These are phyloP conservation scores for Oryzias sinensis DNA, from an alignment of 2,797 vertebrate genomes.

Conservation along the genomic window DNA sequence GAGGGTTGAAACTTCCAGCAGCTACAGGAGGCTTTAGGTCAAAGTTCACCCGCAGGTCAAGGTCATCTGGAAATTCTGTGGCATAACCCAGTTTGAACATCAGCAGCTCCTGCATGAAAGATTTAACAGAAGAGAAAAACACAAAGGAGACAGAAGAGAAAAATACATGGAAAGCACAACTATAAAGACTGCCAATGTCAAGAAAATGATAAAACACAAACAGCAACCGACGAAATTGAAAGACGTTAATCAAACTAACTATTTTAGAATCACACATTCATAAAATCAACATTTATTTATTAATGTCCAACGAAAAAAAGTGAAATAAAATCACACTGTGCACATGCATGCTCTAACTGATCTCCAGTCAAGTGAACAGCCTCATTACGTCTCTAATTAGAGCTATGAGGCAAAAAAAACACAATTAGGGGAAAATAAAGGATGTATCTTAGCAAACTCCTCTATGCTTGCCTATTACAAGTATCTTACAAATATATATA, in stretches of 20 bases:
- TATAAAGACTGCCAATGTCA: slow-evolving; percentile 3
- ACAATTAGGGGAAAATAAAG: no score
- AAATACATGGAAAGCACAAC: slow-evolving; percentile 1
- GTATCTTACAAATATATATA: slow-evolving; percentile 16
- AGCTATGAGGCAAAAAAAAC: no score
- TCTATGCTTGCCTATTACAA: neutral
- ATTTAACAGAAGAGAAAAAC: slow-evolving; percentile 4
- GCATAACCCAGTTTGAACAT: slow-evolving; percentile 76
- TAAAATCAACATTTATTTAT: no score
- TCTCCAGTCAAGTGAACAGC: slow-evolving; percentile 1
- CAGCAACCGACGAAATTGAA: no score
- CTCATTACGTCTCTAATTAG: neutral
- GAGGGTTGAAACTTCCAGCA: slow-evolving; percentile 81
- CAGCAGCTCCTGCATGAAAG: slow-evolving; percentile 81
- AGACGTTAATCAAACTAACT: no score
- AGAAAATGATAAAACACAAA: no score
- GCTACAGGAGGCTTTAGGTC: slow-evolving; percentile 39
- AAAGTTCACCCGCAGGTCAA: slow-evolving; percentile 64
- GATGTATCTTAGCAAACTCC: slow-evolving; percentile 23
- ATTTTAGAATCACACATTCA: no score
- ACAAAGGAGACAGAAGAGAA: slow-evolving; percentile 7
- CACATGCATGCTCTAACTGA: no score
- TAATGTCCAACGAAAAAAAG: no score
- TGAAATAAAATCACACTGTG: no score
- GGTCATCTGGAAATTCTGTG: slow-evolving; percentile 41